Percentiles rank a stretch among this genome's conserved stretches.
Evolutionary conservation across 2,113 vertebrate species (phyloP).

Genomic region (Procapra przewalskii): DNA sequence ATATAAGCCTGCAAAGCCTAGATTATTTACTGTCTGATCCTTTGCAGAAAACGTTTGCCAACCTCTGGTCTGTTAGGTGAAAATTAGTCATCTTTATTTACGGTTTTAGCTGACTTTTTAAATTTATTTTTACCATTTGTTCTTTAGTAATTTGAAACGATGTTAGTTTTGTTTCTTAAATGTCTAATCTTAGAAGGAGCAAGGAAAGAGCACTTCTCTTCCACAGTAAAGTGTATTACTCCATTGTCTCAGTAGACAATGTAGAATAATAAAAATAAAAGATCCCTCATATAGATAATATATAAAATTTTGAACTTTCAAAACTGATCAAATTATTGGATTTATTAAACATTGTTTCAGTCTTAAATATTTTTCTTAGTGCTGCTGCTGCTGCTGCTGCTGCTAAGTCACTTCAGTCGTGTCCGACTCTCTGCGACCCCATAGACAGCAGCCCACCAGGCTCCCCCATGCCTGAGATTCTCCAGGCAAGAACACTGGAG

Average conservation of each 20-base stretch:
- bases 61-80: not conserved
- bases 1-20: not conserved
- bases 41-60: not conserved
- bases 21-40: not conserved
- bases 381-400: too few species aligned
- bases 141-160: not conserved
- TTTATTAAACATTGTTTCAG: not conserved
- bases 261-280: conserved; percentile 12
- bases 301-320: conserved; percentile 5
- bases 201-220: not conserved
- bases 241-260: not conserved
- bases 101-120: not conserved
- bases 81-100: not conserved
- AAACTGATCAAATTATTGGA: not conserved
- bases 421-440: too few species aligned
- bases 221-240: not conserved
- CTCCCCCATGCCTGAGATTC: too few species aligned
- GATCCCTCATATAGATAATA: not conserved
- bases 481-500: too few species aligned
- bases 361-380: not conserved
- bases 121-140: not conserved
- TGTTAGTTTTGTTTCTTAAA: not conserved
- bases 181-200: not conserved
- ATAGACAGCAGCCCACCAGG: too few species aligned
- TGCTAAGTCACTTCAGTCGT: too few species aligned